Evolutionary conservation across 1,140 invertebrate genomes (phyloP), one percentile per base, ranked within the genome.

Genomic region (Drosophila pruinosa): DNA sequence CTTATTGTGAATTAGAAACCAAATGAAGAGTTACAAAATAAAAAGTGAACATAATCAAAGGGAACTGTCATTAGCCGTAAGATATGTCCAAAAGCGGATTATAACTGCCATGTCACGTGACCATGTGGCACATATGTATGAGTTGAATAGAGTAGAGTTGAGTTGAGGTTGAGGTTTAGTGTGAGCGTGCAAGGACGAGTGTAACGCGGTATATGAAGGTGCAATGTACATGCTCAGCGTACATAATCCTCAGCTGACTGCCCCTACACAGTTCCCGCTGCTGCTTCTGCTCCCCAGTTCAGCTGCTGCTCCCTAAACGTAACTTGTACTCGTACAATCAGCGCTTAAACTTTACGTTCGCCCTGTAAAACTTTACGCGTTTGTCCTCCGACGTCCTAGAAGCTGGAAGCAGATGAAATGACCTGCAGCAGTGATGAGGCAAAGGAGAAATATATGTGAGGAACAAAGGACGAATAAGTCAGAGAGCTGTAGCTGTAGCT

Each of bases 331-430:
- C 59, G 43, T 58, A 68, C 73, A 86, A 85, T 81, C 81, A 86
- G 54, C 81, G 81, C 77, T 68, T 53, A 81, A 81, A 85, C 64
- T 85, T 86, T 77, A 86, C 65, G 77, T 70, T 75, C 73, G 43
- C 64, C 81, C 81, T 81, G 73, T 80, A 85, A 85, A 85, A 85
- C 77, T 85, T 86, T 86, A 75, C 61, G 81, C 72, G 80, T 62
- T 54, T 28, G 28, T 48, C 21, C 43, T n/a, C n/a, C 22, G 34
- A 14, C 4, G 12, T 50, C 14, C 64, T 69, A 17, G 26, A 39
- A 48, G 47, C 17, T 52, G 67, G 48, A 36, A 45, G 38, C 28
- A 53, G 61, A 45, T 62, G 69, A 68, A 89, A 75, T 88, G 83
- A 78, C 82, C 82, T 81, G 82, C 62, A 75, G 75, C 50, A 36